Base-by-base conservation (phyloP, 2,113 vertebrate genomes). In the Phodopus roborovskii region DNA sequence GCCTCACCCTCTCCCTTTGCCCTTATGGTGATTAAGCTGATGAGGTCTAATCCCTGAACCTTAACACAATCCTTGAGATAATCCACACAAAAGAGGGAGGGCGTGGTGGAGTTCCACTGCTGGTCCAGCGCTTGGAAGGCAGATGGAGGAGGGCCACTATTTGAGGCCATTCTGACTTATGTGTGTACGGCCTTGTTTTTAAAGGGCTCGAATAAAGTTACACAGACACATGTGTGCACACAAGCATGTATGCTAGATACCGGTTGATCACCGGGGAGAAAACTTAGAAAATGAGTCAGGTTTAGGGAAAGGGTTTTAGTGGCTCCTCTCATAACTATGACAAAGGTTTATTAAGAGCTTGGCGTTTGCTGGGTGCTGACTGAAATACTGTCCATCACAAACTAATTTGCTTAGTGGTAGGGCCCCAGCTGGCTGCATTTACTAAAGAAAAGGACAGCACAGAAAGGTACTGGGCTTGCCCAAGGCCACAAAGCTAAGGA, bases 281-380 rank as follows among this genome's bases (percentile, higher is more conserved):
- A 90, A 88, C 89, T 64, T 82, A 68, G 64, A 75, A 92, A 94
- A 88, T 42, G 70, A 90, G 56, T 39, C 28, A 64, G 73, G 39
- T 48, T 92, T 66, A 81, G 20, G 78, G 60, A 83, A 92, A 73
- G n/a, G 4, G 30, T 88, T 91, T 92, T 88, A 58, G 10, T 71
- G 73, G 45, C 15, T 78, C 15, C 75, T 73, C 16, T 73, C 26
- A 62, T 45, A 42, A 91, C 58, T n/a, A 53, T 24, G 56, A 26
- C 66, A 71, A 84, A 83, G 28, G 64, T 58, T 71, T 90, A 79
- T 66, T 87, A 68, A 66, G 83, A 79, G 50, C 22, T 42, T 73
- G 74, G 53, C 24, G 26, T 73, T 53, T 82, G 36, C 20, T n/a
- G 58, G 70, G 88, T 20, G 30, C 73, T 81, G 33, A 56, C 24